These are phyloP conservation scores for Sakesphorus luctuosus DNA, from an alignment of 2,113 vertebrate species.

Conservation along the genomic window DNA sequence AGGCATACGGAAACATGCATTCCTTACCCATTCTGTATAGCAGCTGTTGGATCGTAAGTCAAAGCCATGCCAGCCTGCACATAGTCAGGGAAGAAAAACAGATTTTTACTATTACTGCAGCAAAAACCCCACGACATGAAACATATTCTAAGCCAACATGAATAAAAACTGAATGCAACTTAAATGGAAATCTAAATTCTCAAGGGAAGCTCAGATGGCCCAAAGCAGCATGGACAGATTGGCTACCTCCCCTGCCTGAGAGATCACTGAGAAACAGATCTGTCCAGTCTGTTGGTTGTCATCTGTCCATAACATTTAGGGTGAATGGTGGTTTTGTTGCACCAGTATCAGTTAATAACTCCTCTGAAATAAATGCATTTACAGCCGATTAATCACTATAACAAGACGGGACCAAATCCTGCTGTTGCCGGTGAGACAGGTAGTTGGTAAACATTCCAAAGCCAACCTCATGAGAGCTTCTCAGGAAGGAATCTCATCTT, in stretches of 20 bases:
- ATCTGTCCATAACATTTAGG: background rate
- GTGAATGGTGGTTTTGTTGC: background rate
- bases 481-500: background rate
- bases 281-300: background rate
- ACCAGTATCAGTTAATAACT: background rate
- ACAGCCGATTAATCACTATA: background rate
- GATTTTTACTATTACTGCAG: constrained; percentile 56
- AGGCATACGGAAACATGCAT: constrained; percentile 19
- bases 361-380: background rate
- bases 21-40: constrained; percentile 98
- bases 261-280: background rate
- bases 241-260: background rate
- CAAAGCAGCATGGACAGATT: background rate
- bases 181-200: background rate
- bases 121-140: background rate
- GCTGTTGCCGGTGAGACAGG: background rate
- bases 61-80: constrained; percentile 94
- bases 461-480: background rate
- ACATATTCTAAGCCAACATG: background rate
- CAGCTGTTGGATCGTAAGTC: constrained; percentile 92
- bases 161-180: constrained; percentile 1
- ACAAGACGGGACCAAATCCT: background rate
- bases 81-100: constrained; percentile 54
- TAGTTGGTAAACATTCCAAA: background rate
- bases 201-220: background rate